These are phyloP conservation scores for Diadumene lineata DNA, from an alignment of 92 coral and sea anemone species.

Conservation along the genomic window DNA sequence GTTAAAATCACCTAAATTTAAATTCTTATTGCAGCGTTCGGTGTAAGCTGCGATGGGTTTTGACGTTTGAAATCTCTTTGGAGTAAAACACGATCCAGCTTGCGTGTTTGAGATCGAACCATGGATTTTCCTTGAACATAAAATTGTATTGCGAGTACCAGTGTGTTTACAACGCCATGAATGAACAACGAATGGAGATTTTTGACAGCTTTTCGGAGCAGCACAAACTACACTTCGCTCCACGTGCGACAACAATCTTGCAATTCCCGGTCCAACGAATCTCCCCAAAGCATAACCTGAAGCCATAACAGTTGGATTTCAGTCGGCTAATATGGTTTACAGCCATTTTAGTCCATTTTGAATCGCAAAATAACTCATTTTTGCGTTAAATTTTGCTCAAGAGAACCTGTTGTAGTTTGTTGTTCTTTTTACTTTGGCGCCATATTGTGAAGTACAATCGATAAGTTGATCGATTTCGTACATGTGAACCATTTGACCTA, in stretches of 20 bases:
- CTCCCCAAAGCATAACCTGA: neutral
- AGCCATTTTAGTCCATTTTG: neutral
- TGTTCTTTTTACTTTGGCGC: constrained; percentile 32
- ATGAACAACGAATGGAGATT: neutral
- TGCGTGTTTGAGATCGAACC: too few species aligned
- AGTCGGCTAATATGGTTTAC: neutral
- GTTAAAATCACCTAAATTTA: neutral
- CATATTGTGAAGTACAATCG: constrained; percentile 22
- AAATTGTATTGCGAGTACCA: neutral
- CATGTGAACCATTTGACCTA: neutral
- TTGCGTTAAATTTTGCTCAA: neutral
- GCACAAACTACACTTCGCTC: neutral
- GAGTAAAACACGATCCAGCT: too few species aligned
- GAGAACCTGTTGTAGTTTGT: neutral
- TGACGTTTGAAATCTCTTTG: too few species aligned
- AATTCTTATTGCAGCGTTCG: too few species aligned
- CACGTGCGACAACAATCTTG: neutral
- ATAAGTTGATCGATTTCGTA: too few species aligned
- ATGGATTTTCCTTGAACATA: too few species aligned
- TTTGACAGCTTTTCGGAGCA: neutral
- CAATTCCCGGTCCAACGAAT: neutral
- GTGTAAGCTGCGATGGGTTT: too few species aligned
- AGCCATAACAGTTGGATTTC: neutral
- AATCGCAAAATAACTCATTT: neutral
- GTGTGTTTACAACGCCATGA: neutral